These are phyloP conservation scores for Lydus trimaculatus DNA, from an alignment of 2,888 invertebrate genomes.

Conservation along the genomic window DNA sequence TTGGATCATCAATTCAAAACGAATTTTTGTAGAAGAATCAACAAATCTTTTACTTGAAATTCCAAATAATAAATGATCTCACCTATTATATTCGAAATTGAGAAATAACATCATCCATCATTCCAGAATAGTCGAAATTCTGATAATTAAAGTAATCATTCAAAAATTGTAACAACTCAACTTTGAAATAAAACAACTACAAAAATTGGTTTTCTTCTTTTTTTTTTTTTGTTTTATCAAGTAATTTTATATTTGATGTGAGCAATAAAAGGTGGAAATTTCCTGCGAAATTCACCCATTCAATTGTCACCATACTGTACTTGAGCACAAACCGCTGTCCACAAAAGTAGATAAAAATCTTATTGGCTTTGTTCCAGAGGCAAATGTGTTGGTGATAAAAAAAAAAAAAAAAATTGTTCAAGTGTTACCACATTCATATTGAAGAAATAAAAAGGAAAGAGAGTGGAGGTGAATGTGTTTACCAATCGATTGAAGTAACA, in stretches of 20 bases:
- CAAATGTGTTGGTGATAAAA: conserved; percentile 42
- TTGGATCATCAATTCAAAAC: conserved; percentile 24
- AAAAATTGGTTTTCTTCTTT: too few relatives aligned
- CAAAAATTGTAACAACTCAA: not conserved
- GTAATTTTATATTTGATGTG: not conserved
- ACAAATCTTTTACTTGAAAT: conserved; percentile 17
- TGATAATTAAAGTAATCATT: conserved; percentile 3
- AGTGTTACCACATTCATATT: conserved; percentile 37
- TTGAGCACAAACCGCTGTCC: conserved; percentile 22
- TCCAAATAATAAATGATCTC: conserved; percentile 28
- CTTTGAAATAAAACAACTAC: not conserved
- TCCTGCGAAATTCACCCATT: conserved; percentile 15
- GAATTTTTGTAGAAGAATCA: conserved; percentile 18
- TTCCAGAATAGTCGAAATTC: conserved; percentile 4
- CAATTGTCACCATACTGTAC: conserved; percentile 35
- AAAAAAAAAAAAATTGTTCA: conserved; percentile 38
- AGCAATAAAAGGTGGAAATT: not conserved
- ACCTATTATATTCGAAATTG: conserved; percentile 22
- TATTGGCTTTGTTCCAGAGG: conserved; percentile 48
- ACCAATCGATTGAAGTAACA: conserved; percentile 41
- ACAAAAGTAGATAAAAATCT: conserved; percentile 44
- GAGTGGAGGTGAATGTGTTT: conserved; percentile 42
- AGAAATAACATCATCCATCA: conserved; percentile 30
- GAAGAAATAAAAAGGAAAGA: conserved; percentile 39
- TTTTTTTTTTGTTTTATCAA: too few relatives aligned